These are phyloP conservation scores for Anarsia innoxiella DNA, from an alignment of 2,888 invertebrate genomes.

Conservation along the genomic window DNA sequence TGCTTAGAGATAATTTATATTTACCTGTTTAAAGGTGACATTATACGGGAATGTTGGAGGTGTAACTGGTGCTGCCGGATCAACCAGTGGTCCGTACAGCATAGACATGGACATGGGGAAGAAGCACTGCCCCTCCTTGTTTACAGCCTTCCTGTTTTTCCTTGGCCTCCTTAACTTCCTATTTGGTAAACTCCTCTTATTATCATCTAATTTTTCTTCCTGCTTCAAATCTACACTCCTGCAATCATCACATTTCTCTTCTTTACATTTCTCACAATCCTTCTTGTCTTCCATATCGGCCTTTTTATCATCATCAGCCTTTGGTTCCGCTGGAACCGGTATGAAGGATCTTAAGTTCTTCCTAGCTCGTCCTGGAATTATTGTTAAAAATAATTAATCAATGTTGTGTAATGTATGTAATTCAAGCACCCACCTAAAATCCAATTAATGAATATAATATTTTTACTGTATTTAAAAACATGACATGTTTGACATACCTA, in stretches of 20 bases:
- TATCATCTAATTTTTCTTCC: constrained; percentile 49
- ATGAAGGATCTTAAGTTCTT: constrained; percentile 62
- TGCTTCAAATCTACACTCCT: constrained; percentile 34
- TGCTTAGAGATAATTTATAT: no score
- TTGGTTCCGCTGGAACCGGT: constrained; percentile 54
- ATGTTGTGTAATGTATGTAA: no score
- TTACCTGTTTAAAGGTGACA: constrained; percentile 90
- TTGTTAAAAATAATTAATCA: background rate
- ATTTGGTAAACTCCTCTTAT: constrained; percentile 39
- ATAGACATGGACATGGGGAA: constrained; percentile 94
- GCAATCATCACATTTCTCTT: constrained; percentile 51
- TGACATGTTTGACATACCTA: no score
- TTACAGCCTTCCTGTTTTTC: constrained; percentile 58
- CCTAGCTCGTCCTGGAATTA: constrained; percentile 57
- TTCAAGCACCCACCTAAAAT: background rate
- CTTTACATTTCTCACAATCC: constrained; percentile 49
- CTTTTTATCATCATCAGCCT: constrained; percentile 52
- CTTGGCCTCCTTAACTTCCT: constrained; percentile 48
- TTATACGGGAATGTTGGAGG: constrained; percentile 88
- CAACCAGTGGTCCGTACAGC: constrained; percentile 87
- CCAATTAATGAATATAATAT: background rate
- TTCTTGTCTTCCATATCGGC: constrained; percentile 38
- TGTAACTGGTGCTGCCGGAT: constrained; percentile 59
- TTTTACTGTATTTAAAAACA: no score
- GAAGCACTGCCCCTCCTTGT: constrained; percentile 58